Evolutionary conservation across 2,797 vertebrate species (phyloP).

Genomic region (Molossus molossus): DNA sequence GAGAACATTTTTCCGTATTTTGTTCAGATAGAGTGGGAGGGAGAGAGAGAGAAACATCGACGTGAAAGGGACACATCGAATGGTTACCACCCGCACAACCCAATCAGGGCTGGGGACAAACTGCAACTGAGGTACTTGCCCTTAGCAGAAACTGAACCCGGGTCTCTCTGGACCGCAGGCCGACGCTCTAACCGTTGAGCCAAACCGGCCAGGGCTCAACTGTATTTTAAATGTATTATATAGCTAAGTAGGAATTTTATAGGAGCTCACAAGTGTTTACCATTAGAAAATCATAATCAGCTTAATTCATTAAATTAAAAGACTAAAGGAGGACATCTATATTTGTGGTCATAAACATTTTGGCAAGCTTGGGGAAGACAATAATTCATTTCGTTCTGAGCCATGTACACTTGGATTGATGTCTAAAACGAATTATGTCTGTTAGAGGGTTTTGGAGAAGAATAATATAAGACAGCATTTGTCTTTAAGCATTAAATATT

Average conservation of each 20-base stretch:
- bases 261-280: neutral
- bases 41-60: too few relatives aligned
- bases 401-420: neutral
- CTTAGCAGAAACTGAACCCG: too few relatives aligned
- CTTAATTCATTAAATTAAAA: slow-evolving; percentile 47
- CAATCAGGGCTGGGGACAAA: too few relatives aligned
- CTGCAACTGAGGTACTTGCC: too few relatives aligned
- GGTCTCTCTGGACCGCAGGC: too few relatives aligned
- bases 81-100: too few relatives aligned
- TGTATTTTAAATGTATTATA: neutral
- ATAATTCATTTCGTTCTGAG: neutral
- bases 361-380: neutral
- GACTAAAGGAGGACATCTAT: neutral
- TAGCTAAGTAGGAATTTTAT: slow-evolving; percentile 34
- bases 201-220: fast-evolving
- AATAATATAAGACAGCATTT: neutral
- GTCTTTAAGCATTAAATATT: neutral
- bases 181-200: neutral
- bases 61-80: too few relatives aligned
- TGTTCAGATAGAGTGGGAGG: too few relatives aligned
- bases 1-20: too few relatives aligned
- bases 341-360: slow-evolving; percentile 46
- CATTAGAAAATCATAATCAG: neutral
- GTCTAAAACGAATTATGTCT: neutral
- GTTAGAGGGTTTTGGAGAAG: neutral